phyloP scores from a whole-genome alignment of 2,113 vertebrate genomes.

The Pachyramphus minor region DNA sequence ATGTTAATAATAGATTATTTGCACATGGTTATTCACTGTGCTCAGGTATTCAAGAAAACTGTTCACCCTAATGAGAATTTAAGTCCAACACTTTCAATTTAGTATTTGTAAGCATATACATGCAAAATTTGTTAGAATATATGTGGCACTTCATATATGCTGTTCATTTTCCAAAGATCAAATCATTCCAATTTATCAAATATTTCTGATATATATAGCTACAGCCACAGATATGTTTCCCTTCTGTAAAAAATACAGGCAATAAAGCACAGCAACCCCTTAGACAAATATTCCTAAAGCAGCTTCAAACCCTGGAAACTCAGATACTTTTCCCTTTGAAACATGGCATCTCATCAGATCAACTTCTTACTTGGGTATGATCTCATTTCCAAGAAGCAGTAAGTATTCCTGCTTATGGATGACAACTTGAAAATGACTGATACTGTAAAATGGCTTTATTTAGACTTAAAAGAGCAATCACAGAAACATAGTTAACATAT shows the following conservation, averaged over 20 bases:
- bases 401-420: neutral
- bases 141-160: neutral
- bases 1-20: neutral
- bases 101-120: neutral
- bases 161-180: neutral
- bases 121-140: neutral
- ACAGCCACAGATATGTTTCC: neutral
- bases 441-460: neutral
- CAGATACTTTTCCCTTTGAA: neutral
- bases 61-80: neutral
- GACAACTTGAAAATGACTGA: neutral
- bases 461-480: neutral
- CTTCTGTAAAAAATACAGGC: neutral
- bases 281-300: neutral
- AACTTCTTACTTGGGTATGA: neutral
- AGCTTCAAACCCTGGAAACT: neutral
- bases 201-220: neutral
- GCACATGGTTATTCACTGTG: neutral
- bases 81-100: neutral
- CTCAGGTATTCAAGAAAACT: neutral
- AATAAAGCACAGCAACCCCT: neutral
- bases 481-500: neutral
- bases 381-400: neutral
- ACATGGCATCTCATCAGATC: neutral
- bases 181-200: neutral